Base-by-base conservation (phyloP, 2,888 invertebrate species). In the Agrotis ipsilon region DNA sequence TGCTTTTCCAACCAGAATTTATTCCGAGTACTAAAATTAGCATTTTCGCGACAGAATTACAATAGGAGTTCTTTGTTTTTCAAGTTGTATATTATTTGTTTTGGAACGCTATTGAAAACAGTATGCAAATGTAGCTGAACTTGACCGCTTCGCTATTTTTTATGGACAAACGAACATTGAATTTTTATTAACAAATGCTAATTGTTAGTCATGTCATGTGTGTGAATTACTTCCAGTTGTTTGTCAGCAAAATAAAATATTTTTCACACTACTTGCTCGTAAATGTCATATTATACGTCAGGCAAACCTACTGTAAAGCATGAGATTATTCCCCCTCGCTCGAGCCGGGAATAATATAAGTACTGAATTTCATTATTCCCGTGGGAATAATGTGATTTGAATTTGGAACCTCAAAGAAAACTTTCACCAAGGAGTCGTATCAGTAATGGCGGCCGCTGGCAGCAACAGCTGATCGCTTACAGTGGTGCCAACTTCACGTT, bases 71-170 rank as follows among this genome's bases (percentile, higher is more conserved):
- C 49, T 32, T 54, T 64, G 45, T 66, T 55, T 55, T 65, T 59
- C 16, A 58, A 80, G 55, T 51, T 43, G 51, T 39, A 49, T 24
- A 45, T 62, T 62, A 52, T 45, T 62, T 75, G 63, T 80, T 57
- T 67, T 48, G 52, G 18, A 61, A 64, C 7, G 24, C 32, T 66
- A 68, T 62, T 63, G 18, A 60, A 39, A 60, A 55, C 19, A 66
- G 43, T n/a, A 78, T 65, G 68, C 49, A 64, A 81, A 78, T 79
- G 45, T 39, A 27, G 61, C 65, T 77, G 79, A 80, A 80, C 79
- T 80, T 80, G 80, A 80, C 78, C 78, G 66, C 49, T 63, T 60
- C 9, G 54, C 21, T 18, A 19, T 45, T 48, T 67, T 62, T 51
- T 55, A 62, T 51, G 27, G 45, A 51, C 58, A 21, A n/a, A 48